Base-by-base conservation (phyloP, 2,888 invertebrate genomes). In the Meiosimyza platycephala region DNA sequence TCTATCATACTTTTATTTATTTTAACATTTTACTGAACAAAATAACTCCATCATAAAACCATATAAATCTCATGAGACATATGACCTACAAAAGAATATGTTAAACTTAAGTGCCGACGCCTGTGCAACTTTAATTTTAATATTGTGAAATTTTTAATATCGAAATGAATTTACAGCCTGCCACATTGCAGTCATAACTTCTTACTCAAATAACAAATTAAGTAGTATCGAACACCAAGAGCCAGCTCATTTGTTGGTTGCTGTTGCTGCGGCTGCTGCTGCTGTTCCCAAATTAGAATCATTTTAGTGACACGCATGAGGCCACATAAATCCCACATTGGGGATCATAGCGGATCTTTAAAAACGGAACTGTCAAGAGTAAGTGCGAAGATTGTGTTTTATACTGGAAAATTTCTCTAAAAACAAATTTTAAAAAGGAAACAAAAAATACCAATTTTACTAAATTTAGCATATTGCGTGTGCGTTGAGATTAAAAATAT, bases 401-500 rank as follows among this genome's bases (percentile, higher is more conserved):
- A 9, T 57, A 11, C 57, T 11, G 40, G 40, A 40, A 40, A 40
- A 40, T 40, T 40, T 40, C 40, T 40, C 40, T 28, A 28, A 40
- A 9, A 40, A 40, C 40, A 40, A 22, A 62, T 62, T 40, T 47
- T 62, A 33, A 33, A 62, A 33, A 62, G 6, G 7, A 62, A 62
- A 40, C 1, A 40, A 3, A 6, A 40, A 9, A 40, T 3, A 22
- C 1, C 28, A 28, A 3, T 11, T 15, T n/a, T 9, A 7, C 40
- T 62, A 62, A 62, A 62, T 40, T 62, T 62, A 62, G 47, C 28
- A 9, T 40, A 22, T 47, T 16, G 40, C 47, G 60, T 47, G 60
- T 62, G 60, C 47, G 60, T 62, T 15, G 60, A n/a, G 60, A 62
- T 62, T 62, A 62, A 62, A 9, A 62, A 62, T 33, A 40, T 62